phyloP scores from a whole-genome alignment of 2,888 invertebrate species.

The Petrophora chlorosata region DNA sequence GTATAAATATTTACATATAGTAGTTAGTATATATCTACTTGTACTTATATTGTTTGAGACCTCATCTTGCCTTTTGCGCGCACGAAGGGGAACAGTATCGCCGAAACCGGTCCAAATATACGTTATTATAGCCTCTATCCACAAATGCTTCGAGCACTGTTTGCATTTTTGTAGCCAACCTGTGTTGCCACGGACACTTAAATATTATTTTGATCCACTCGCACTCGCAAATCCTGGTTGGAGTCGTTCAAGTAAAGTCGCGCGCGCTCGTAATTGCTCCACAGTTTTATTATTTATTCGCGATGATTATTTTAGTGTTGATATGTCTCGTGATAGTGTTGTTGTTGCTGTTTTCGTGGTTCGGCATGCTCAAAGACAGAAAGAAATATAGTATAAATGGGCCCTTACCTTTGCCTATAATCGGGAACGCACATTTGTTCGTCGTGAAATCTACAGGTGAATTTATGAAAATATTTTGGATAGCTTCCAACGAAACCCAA shows the following conservation, averaged over 20 bases:
- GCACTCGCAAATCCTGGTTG: no score
- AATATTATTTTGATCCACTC: no score
- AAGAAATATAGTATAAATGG: constrained; percentile 50
- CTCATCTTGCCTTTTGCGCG: no score
- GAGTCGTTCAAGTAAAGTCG: background rate
- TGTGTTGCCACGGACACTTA: no score
- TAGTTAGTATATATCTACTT: no score
- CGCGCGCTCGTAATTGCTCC: background rate
- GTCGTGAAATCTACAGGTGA: constrained; percentile 67
- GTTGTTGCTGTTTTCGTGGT: constrained; percentile 50
- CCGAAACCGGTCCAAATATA: no score
- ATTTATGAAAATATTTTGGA: background rate
- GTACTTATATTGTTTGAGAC: no score
- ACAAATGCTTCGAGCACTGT: no score
- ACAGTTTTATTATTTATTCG: background rate
- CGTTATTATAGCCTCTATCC: no score
- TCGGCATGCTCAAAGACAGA: constrained; percentile 44
- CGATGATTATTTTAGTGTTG: constrained; percentile 45
- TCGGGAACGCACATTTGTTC: constrained; percentile 79
- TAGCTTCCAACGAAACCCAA: background rate
- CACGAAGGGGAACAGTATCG: no score
- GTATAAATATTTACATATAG: no score
- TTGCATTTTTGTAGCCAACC: no score
- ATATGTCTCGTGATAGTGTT: constrained; percentile 34
- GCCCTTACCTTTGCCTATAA: constrained; percentile 66